Base-by-base conservation (phyloP, 2,113 vertebrate species). In the Sceloporus undulatus region DNA sequence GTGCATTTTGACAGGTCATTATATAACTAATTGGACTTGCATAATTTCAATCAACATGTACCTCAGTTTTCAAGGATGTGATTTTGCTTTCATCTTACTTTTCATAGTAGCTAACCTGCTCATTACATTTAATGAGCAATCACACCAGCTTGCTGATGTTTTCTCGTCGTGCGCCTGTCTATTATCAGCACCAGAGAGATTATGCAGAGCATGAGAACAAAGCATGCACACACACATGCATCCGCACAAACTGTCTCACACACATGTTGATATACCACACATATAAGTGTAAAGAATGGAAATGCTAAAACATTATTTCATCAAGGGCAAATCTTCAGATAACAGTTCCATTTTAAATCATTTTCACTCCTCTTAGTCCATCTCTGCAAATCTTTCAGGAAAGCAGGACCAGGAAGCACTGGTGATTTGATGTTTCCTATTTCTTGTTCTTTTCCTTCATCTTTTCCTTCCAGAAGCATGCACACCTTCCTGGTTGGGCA, bases 91-190 rank as follows among this genome's bases (percentile, higher is more conserved):
- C 88, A 82, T 94, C 79, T 86, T 92, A 54, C 21, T 90, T 93
- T 68, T 92, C 92, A 90, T 77, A 86, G 79, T 65, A 90, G 79
- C 76, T 96, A 91, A 92, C 86, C 85, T 91, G 84, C 89, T 95
- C 88, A 94, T 95, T 95, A 95, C 90, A 91, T 75, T 87, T 95
- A 90, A 95, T 94, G 89, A 91, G 56, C 66, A 92, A 92, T 92
- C 92, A 84, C 1, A 66, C 77, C 70, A 87, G 73, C 66, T 91
- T 52, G 87, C 91, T 93, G 84, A 66, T 92, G 52, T 92, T 90
- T 85, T 89, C 75, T 78, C 14, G 18, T 25, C n/a, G 76, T 70
- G 68, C 29, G 6, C 74, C 91, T 90, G 40, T 85, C 23, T 88
- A 85, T 23, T 19, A 27, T 13, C 88, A 87, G 87, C 79, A 93